Conservation (phyloP, 2,888 invertebrate genomes). For the Sinotaia quadrata region DNA sequence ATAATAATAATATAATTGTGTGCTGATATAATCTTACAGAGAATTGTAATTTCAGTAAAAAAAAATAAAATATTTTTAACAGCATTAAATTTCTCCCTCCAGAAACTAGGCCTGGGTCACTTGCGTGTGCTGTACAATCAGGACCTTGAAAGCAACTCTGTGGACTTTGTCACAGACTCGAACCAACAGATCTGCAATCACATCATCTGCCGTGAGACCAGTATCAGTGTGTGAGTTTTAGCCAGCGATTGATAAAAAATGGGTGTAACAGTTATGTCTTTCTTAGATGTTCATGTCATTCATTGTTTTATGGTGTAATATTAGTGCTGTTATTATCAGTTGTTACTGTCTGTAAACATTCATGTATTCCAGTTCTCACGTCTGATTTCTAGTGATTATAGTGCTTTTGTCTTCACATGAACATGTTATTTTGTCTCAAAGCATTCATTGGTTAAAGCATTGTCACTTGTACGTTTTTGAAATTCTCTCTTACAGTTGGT, state of each 20-base stretch:
- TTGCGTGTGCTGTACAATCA: slow-evolving; percentile 52
- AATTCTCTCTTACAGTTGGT: too few species aligned
- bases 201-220: slow-evolving; percentile 53
- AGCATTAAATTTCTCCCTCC: slow-evolving; percentile 17
- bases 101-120: slow-evolving; percentile 53
- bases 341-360: background rate
- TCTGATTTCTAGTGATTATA: background rate
- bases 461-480: too few species aligned
- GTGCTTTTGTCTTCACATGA: background rate
- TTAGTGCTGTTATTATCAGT: slow-evolving; percentile 1
- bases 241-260: too few species aligned
- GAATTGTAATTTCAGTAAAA: background rate
- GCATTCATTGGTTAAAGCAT: too few species aligned
- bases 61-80: background rate
- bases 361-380: background rate
- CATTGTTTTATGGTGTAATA: background rate
- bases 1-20: background rate
- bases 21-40: background rate
- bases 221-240: slow-evolving; percentile 42
- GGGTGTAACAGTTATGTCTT: too few species aligned
- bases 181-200: slow-evolving; percentile 51
- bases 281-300: background rate
- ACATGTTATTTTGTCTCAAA: too few species aligned
- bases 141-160: slow-evolving; percentile 47
- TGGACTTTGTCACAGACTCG: slow-evolving; percentile 49